These are phyloP conservation scores for Glossophaga mutica DNA, from an alignment of 2,797 vertebrate genomes.

Conservation along the genomic window DNA sequence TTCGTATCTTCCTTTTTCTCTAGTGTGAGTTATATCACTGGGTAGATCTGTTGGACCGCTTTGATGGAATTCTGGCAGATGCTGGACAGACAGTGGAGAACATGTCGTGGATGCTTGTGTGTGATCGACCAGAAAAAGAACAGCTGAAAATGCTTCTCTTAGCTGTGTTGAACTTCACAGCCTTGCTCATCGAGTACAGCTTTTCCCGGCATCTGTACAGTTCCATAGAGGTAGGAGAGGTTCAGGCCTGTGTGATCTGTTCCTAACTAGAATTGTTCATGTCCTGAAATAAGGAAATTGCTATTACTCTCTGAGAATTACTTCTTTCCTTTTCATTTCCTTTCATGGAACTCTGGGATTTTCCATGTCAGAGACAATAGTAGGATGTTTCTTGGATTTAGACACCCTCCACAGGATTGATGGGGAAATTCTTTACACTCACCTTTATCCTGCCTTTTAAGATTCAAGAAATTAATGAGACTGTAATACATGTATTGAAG, in stretches of 20 bases:
- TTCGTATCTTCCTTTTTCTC: neutral
- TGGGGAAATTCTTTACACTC: conserved; percentile 15
- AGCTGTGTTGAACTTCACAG: conserved; percentile 97
- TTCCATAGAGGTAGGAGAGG: conserved; percentile 92
- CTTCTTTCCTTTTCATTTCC: conserved; percentile 36
- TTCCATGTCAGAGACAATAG: neutral
- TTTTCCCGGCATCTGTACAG: conserved; percentile 98
- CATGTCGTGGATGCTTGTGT: conserved; percentile 97
- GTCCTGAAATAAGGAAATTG: neutral
- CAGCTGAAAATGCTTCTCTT: conserved; percentile 95
- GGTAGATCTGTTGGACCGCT: conserved; percentile 97
- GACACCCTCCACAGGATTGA: neutral
- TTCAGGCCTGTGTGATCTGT: neutral
- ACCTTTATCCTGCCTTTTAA: neutral
- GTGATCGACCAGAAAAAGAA: conserved; percentile 91
- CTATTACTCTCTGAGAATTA: neutral
- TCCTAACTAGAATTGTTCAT: conserved; percentile 5
- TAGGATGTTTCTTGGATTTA: conserved; percentile 10
- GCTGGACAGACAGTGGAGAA: conserved; percentile 96
- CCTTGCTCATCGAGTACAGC: conserved; percentile 97
- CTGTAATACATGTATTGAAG: neutral
- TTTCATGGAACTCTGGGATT: neutral
- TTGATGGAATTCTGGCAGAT: conserved; percentile 96
- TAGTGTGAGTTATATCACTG: conserved; percentile 98
- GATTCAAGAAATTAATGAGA: conserved; percentile 19